phyloP scores from a whole-genome alignment of 2,113 vertebrate genomes.

The Telmatochromis sp. region DNA sequence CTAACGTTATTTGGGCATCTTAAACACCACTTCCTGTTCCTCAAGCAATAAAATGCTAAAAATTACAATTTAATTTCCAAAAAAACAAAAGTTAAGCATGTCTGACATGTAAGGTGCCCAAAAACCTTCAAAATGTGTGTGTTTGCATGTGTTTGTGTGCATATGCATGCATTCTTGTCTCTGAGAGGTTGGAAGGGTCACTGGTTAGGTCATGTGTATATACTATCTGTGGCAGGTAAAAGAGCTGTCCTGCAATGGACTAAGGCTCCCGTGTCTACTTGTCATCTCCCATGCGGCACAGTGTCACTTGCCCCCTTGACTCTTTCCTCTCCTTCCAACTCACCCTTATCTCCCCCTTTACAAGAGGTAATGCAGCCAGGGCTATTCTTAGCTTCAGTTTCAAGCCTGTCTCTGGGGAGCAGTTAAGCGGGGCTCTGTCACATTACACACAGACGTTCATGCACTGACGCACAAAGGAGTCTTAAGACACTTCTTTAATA shows the following conservation, averaged over 20 bases:
- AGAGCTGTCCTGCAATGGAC: conserved; percentile 31
- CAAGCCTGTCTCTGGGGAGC: conserved; percentile 55
- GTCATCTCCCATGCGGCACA: conserved; percentile 9
- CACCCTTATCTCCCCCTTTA: neutral
- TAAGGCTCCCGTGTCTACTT: conserved; percentile 15
- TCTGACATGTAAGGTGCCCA: neutral
- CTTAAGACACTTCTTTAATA: neutral
- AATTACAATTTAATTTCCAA: conserved; percentile 24
- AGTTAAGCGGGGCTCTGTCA: conserved; percentile 25
- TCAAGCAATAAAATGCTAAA: conserved; percentile 9
- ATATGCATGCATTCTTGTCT: neutral
- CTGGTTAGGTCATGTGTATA: neutral
- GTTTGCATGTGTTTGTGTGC: neutral
- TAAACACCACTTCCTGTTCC: conserved; percentile 22
- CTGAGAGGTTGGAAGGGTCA: neutral
- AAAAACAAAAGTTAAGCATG: neutral
- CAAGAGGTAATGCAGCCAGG: conserved; percentile 1
- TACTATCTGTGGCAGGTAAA: conserved; percentile 21
- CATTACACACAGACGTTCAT: conserved; percentile 5
- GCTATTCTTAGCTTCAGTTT: conserved; percentile 62
- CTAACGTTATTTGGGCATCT: conserved; percentile 33
- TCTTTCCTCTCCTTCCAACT: neutral
- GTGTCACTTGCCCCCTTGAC: conserved; percentile 10
- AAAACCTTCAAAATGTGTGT: neutral
- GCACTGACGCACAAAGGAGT: conserved; percentile 22